Percentiles rank a stretch among this genome's conserved stretches.
Evolutionary conservation across 2,888 invertebrate species (phyloP).

Genomic region (Glyphotaelius pellucidus): DNA sequence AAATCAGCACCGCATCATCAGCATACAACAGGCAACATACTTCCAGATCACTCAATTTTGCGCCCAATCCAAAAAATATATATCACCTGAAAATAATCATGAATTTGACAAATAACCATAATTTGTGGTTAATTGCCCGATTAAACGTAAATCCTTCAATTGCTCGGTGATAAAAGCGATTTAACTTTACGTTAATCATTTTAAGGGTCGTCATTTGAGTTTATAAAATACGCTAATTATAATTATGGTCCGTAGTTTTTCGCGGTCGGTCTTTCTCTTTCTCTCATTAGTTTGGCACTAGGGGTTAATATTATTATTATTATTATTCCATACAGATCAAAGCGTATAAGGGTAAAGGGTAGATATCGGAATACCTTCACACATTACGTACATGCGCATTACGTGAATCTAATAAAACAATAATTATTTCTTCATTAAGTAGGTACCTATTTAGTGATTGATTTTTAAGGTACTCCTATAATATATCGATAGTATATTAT

Average conservation of each 20-base stretch:
- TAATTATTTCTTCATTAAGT: too few species aligned
- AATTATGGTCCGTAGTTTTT: not conserved
- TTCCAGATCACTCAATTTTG: too few species aligned
- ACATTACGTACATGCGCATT: too few species aligned
- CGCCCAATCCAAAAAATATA: not conserved
- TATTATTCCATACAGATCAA: not conserved
- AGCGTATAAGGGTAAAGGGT: not conserved
- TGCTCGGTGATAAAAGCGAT: not conserved
- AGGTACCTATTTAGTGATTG: too few species aligned
- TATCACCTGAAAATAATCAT: not conserved
- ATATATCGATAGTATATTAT: too few species aligned
- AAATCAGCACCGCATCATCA: too few species aligned
- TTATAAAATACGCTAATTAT: not conserved
- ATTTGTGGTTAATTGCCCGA: not conserved
- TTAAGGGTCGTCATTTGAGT: not conserved
- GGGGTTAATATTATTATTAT: not conserved
- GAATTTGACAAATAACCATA: not conserved
- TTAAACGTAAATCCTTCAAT: slow-evolving; percentile 2
- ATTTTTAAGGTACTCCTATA: too few species aligned
- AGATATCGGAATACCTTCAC: not conserved
- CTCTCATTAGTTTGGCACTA: not conserved
- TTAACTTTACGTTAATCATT: not conserved
- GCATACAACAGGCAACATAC: too few species aligned
- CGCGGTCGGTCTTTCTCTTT: not conserved
- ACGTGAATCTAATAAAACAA: too few species aligned